These are phyloP conservation scores for Natator depressus DNA, from an alignment of 2,113 vertebrate species.

Conservation along the genomic window DNA sequence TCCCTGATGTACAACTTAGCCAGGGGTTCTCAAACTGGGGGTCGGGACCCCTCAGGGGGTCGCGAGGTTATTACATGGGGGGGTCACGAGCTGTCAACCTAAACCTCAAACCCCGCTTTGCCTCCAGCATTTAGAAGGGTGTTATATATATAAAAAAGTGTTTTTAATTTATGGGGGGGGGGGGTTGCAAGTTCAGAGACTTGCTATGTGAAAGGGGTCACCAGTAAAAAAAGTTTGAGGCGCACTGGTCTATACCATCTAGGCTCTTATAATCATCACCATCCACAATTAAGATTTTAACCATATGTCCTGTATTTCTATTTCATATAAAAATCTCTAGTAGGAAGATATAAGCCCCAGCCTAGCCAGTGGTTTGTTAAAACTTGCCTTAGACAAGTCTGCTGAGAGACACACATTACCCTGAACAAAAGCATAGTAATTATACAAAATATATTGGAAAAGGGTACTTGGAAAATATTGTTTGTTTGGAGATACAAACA, in stretches of 20 bases:
- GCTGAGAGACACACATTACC: not conserved
- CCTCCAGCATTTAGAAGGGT: too few relatives aligned
- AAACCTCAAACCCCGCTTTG: too few relatives aligned
- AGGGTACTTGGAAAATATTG: not conserved
- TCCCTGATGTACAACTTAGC: not conserved
- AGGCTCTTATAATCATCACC: too few relatives aligned
- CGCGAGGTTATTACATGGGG: too few relatives aligned
- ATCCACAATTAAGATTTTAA: not conserved
- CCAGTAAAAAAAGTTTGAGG: too few relatives aligned
- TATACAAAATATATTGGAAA: not conserved
- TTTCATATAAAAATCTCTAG: not conserved
- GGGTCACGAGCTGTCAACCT: too few relatives aligned
- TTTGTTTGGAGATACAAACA: not conserved
- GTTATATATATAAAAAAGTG: too few relatives aligned
- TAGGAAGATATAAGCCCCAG: not conserved
- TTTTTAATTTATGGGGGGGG: too few relatives aligned
- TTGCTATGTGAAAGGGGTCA: too few relatives aligned
- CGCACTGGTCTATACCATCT: not conserved
- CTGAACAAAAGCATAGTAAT: not conserved
- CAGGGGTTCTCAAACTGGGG: too few relatives aligned
- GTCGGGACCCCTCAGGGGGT: too few relatives aligned
- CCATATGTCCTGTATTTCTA: not conserved
- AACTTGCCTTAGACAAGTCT: not conserved
- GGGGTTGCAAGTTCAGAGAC: too few relatives aligned
- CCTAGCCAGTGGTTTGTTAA: not conserved